Evolutionary conservation across 2,888 invertebrate genomes (phyloP).

Genomic region (Caenorhabditis doughertyi): DNA sequence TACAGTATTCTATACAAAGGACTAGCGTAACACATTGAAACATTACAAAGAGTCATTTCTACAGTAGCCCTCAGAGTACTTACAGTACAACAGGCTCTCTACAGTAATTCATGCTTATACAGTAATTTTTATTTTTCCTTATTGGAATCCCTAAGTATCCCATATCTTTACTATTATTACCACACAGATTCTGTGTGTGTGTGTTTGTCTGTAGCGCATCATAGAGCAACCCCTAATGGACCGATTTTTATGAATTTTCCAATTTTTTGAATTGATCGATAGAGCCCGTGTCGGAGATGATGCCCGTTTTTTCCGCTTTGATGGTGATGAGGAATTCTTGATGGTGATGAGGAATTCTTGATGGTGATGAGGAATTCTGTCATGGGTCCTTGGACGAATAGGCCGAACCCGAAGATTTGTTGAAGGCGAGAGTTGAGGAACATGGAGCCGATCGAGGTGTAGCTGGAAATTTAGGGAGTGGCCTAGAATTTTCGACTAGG

Average conservation of each 20-base stretch:
- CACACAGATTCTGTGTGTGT: slow-evolving; percentile 10
- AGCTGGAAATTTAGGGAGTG: slow-evolving; percentile 3
- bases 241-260: no score
- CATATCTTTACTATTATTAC: no score
- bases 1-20: no score
- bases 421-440: background rate
- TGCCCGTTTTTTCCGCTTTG: background rate
- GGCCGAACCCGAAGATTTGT: background rate
- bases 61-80: no score
- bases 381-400: background rate
- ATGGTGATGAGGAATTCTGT: slow-evolving; percentile 3
- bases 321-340: background rate
- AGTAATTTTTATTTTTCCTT: no score
- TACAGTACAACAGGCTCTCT: no score
- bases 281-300: background rate
- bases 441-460: background rate
- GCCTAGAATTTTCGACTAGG: no score
- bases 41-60: no score
- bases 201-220: background rate
- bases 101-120: background rate
- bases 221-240: no score
- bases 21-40: no score
- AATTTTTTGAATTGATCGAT: background rate
- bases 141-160: background rate
- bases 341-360: slow-evolving; percentile 1